phyloP scores from a whole-genome alignment of 2,888 invertebrate genomes.

The Lepidochrysops patricia region DNA sequence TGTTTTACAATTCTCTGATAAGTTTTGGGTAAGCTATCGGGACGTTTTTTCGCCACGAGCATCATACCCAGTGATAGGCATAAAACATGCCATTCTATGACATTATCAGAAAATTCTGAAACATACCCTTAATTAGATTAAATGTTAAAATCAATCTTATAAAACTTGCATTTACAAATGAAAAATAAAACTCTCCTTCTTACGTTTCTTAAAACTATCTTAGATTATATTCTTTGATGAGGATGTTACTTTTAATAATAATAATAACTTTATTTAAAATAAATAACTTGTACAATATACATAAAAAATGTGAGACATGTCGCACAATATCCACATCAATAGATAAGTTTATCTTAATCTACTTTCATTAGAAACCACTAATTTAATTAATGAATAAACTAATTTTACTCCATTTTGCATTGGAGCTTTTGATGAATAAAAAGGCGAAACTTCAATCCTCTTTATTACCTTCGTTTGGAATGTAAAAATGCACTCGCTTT shows the following conservation, averaged over 20 bases:
- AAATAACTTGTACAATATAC: neutral
- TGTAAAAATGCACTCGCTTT: neutral
- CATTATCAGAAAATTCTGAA: no score
- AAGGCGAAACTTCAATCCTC: neutral
- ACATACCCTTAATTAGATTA: no score
- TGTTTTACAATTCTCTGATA: no score
- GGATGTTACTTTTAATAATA: neutral
- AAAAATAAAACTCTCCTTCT: neutral
- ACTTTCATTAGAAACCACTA: neutral
- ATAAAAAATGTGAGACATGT: neutral
- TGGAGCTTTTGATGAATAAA: neutral
- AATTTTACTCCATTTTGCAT: neutral
- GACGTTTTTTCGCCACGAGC: no score
- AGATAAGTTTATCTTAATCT: conserved; percentile 10
- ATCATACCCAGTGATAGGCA: no score
- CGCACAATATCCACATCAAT: conserved; percentile 1
- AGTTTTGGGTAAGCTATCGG: no score
- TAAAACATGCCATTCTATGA: no score
- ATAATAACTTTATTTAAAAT: neutral
- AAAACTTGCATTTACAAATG: neutral
- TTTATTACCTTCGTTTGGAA: neutral
- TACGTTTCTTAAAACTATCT: neutral
- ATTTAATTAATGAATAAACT: neutral
- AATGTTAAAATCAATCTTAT: no score
- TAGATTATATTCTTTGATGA: neutral